Base-by-base conservation (phyloP, 1,140 invertebrate species). In the Heterodera schachtii region DNA sequence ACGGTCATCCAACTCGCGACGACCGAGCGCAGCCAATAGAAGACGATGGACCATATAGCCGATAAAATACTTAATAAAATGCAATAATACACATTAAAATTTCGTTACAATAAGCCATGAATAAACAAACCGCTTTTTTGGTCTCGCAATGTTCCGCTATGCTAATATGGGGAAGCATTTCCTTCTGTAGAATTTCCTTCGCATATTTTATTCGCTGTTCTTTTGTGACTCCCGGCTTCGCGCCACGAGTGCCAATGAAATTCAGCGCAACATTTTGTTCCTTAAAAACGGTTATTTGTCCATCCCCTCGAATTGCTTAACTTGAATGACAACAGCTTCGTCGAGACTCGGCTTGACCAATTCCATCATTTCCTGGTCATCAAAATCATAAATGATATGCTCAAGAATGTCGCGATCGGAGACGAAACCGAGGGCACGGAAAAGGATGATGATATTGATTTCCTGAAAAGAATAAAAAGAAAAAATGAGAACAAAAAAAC, bases 341-440 rank as follows among this genome's bases (percentile, higher is more conserved):
- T 99, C 97, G 70, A 99, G 91, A 0, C 96, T 98, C 5, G 97
- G 97, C 91, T 99, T 99, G 0, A 93, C 96, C 96, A 99, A 98
- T 93, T 99, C 97, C 96, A 98, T 98, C 96, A 99, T 98, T 92
- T 99, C 97, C 44, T 95, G 96, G 92, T 99, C 97, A 91, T 98
- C 71, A 64, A 83, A 78, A 87, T 99, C 97, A 91, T 98, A 99
- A 87, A 98, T 98, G 76, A 98, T 80, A n/a, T 80, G 78, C 60
- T 73, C 71, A n/a, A 80, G 57, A 87, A 99, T 99, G 91, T 99
- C 97, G 87, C 97, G 92, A 91, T 99, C 97, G 43, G 97, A 96
- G 60, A 99, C 97, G 92, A 99, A 99, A 31, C 97, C 97, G 41
- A 98, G 91, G 44, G 96, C 96, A 83, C 93, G 87, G 89, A 99